Percentiles rank a stretch among this genome's conserved stretches.
phyloP scores from a whole-genome alignment of 2,888 invertebrate species.

The Notodonta ziczac region DNA sequence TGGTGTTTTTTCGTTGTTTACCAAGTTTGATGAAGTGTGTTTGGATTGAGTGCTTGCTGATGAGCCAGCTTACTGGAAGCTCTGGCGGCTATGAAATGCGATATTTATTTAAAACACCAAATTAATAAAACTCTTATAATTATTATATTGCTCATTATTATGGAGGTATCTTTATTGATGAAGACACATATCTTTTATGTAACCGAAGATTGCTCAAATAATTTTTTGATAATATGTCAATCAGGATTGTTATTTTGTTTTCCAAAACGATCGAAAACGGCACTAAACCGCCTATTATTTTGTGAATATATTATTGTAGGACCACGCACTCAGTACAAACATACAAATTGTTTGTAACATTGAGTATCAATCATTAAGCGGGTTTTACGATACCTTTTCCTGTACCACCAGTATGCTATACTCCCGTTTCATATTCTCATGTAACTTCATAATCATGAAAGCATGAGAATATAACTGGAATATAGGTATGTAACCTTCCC shows the following conservation, averaged over 20 bases:
- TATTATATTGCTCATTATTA: too few relatives aligned
- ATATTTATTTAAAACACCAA: too few relatives aligned
- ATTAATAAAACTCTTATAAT: too few relatives aligned
- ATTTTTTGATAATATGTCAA: not conserved
- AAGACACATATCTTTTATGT: too few relatives aligned
- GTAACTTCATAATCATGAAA: not conserved
- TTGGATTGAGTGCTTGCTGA: constrained; percentile 4
- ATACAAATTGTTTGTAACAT: not conserved
- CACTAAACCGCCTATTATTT: not conserved
- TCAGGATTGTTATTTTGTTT: not conserved
- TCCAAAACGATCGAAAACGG: too few relatives aligned
- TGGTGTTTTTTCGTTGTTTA: constrained; percentile 27
- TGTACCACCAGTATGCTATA: constrained; percentile 3
- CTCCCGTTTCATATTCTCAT: constrained; percentile 2
- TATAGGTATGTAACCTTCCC: not conserved
- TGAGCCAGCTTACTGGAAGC: not conserved
- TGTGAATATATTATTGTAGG: not conserved
- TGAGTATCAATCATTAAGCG: not conserved
- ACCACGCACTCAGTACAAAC: constrained; percentile 1
- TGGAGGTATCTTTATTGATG: too few relatives aligned
- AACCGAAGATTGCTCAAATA: not conserved
- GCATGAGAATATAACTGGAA: not conserved
- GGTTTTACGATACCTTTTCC: constrained; percentile 1
- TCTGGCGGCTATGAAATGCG: too few relatives aligned
- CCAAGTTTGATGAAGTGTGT: not conserved